A percentile compares a stretch with the other conserved stretches of the same genome.
Conservation (phyloP, 2,888 invertebrate genomes). For the Lacanobia wlatinum region DNA sequence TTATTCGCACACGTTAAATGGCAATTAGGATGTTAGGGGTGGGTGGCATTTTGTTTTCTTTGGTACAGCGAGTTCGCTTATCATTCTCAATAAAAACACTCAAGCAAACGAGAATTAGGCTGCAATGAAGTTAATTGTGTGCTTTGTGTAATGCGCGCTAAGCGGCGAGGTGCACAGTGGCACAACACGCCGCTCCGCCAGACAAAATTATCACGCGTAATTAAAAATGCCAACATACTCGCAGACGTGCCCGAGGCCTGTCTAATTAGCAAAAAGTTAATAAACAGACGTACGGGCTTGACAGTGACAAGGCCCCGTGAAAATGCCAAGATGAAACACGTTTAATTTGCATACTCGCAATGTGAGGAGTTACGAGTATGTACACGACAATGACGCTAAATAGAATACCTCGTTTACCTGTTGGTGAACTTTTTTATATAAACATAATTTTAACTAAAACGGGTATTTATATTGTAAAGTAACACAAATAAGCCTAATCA, state of each 20-base stretch:
- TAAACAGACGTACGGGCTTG: constrained; percentile 88
- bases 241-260: constrained; percentile 85
- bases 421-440: neutral
- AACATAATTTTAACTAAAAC: neutral
- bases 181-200: constrained; percentile 70
- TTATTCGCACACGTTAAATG: constrained; percentile 62
- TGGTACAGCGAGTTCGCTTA: constrained; percentile 47
- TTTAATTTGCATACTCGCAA: constrained; percentile 87
- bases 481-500: too few species aligned
- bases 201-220: constrained; percentile 87
- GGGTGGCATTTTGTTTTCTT: constrained; percentile 52
- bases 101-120: constrained; percentile 77
- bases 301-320: constrained; percentile 89
- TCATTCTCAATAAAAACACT: constrained; percentile 79
- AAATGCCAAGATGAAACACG: constrained; percentile 90
- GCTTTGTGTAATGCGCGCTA: constrained; percentile 72
- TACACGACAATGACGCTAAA: constrained; percentile 62
- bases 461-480: neutral
- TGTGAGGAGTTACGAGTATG: constrained; percentile 72
- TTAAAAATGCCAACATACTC: constrained; percentile 90
- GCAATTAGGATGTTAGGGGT: constrained; percentile 42
- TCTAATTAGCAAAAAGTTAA: constrained; percentile 91
- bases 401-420: constrained; percentile 47
- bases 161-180: constrained; percentile 73
- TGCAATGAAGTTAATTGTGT: constrained; percentile 74